phyloP scores from a whole-genome alignment of 2,888 invertebrate genomes.

The Pherbina coryleti region DNA sequence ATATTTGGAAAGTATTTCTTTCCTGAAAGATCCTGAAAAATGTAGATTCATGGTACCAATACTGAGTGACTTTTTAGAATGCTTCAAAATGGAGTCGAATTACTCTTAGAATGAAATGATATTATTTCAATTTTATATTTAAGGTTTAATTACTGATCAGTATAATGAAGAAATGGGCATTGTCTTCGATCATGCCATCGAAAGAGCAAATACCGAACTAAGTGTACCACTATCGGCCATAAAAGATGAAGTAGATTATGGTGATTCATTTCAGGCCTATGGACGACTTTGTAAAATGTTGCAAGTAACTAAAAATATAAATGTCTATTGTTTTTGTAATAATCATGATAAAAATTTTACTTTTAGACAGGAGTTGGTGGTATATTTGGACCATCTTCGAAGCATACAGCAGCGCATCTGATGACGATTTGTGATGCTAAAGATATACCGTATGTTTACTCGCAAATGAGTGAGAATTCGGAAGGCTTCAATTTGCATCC shows the following conservation, averaged over 20 bases:
- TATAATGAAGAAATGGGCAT: slow-evolving; percentile 59
- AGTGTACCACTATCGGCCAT: slow-evolving; percentile 53
- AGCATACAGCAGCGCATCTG: slow-evolving; percentile 79
- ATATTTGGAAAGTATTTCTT: no score
- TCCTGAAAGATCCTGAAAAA: no score
- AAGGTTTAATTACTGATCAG: slow-evolving; percentile 64
- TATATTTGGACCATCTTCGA: slow-evolving; percentile 85
- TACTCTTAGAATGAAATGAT: no score
- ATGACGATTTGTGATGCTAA: slow-evolving; percentile 85
- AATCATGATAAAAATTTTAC: not conserved
- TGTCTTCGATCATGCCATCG: slow-evolving; percentile 64
- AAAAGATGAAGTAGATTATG: slow-evolving; percentile 70
- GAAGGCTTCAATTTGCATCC: slow-evolving; percentile 80
- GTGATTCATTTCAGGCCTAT: slow-evolving; percentile 73
- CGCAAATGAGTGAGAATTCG: slow-evolving; percentile 78
- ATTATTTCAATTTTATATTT: not conserved
- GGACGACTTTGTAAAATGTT: slow-evolving; percentile 72
- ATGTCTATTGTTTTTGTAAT: not conserved
- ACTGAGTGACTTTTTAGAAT: no score
- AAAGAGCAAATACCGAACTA: slow-evolving; percentile 59
- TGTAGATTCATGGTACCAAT: no score
- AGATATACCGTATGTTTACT: slow-evolving; percentile 88
- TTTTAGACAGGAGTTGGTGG: slow-evolving; percentile 79
- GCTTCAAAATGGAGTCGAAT: no score
- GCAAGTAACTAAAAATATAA: slow-evolving; percentile 66